Evolutionary conservation across 2,888 invertebrate genomes (phyloP).

Genomic region (Congeria kusceri): DNA sequence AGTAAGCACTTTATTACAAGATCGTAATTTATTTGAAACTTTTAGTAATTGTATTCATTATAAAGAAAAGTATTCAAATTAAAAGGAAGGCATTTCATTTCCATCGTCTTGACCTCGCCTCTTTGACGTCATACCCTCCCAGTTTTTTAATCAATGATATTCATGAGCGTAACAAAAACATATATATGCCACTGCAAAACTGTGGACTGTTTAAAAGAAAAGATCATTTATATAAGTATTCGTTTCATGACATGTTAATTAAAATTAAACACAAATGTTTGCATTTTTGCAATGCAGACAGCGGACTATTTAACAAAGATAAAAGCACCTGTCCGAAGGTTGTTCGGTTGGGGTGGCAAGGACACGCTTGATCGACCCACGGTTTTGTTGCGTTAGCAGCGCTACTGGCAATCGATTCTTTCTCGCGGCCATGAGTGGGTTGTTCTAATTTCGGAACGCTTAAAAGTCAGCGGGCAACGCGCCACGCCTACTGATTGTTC

Average conservation of each 20-base stretch:
- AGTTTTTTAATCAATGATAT: constrained; percentile 35
- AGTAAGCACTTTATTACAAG: not conserved
- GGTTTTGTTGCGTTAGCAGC: not conserved
- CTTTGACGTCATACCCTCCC: constrained; percentile 64
- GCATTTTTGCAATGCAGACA: not conserved
- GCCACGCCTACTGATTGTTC: constrained; percentile 1
- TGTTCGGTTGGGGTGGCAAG: constrained; percentile 48
- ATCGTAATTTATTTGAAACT: not conserved
- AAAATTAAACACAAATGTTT: no score
- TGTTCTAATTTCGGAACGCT: constrained; percentile 48
- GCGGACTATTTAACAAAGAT: constrained; percentile 38
- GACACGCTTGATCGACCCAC: constrained; percentile 55
- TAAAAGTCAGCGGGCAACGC: not conserved
- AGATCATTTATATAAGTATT: no score
- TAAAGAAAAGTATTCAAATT: constrained; percentile 43
- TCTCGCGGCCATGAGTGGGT: constrained; percentile 44
- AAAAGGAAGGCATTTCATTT: constrained; percentile 19
- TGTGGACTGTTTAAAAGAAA: no score
- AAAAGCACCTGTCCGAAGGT: constrained; percentile 26
- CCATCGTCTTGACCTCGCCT: constrained; percentile 65
- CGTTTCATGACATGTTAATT: no score
- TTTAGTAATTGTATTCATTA: not conserved
- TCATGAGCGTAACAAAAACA: constrained; percentile 15
- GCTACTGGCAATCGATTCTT: constrained; percentile 17
- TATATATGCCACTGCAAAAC: no score